These are phyloP conservation scores for Podarcis lilfordi DNA, from an alignment of 2,797 vertebrate genomes.

Conservation along the genomic window DNA sequence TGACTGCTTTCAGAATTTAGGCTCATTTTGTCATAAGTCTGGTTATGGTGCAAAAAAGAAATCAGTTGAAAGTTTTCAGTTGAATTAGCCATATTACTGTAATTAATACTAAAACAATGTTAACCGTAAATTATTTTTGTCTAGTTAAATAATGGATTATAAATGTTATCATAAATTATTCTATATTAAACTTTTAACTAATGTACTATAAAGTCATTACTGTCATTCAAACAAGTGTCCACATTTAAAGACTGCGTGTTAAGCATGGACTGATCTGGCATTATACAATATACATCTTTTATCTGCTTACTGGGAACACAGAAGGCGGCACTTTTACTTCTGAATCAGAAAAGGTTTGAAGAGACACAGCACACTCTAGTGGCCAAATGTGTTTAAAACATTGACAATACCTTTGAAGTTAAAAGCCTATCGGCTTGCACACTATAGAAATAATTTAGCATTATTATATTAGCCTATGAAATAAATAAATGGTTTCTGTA, in stretches of 20 bases:
- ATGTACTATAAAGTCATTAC: conserved; percentile 73
- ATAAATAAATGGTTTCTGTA: conserved; percentile 5
- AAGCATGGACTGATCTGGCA: conserved; percentile 69
- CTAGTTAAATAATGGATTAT: conserved; percentile 67
- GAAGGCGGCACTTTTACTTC: conserved; percentile 40
- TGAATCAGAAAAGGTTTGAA: conserved; percentile 37
- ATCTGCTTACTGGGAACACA: conserved; percentile 56
- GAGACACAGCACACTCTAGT: conserved; percentile 71
- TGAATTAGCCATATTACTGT: conserved; percentile 57
- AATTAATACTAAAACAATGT: conserved; percentile 66
- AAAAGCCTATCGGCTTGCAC: neutral
- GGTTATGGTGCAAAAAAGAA: conserved; percentile 24
- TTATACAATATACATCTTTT: conserved; percentile 73
- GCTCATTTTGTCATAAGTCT: conserved; percentile 24
- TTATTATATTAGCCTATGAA: neutral
- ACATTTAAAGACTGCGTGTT: conserved; percentile 68
- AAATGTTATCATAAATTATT: conserved; percentile 70
- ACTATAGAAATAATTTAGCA: neutral
- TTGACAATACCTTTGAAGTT: neutral
- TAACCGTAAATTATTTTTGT: conserved; percentile 69
- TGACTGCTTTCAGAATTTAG: conserved; percentile 1
- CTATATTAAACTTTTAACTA: conserved; percentile 73
- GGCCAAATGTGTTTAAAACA: conserved; percentile 52
- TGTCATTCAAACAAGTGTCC: conserved; percentile 73
- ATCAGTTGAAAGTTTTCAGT: conserved; percentile 24